Conservation (phyloP, 2,113 vertebrate species). For the human (Homo sapiens) region GRCh38 chrX:111320501-111321000, state of each 20-base stretch:
- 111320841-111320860: background rate
- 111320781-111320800: background rate
- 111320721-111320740: background rate
- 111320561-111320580: background rate
- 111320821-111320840: too few relatives aligned
- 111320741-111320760: slow-evolving; percentile 13
- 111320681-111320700: background rate
- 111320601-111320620: background rate
- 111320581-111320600: background rate
- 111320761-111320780: background rate
- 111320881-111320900: background rate
- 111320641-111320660: background rate
- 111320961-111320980: background rate
- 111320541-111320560: background rate
- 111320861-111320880: background rate
- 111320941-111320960: background rate
- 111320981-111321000: background rate
- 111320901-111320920: background rate
- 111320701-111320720: background rate
- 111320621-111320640: slow-evolving; percentile 5
- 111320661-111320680: slow-evolving; percentile 1
- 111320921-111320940: background rate
- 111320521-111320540: background rate
- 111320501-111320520: slow-evolving; percentile 12
- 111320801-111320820: background rate